Evolutionary conservation across 2,797 vertebrate species (phyloP).

Genomic region (Neosilurus mollespiculum): DNA sequence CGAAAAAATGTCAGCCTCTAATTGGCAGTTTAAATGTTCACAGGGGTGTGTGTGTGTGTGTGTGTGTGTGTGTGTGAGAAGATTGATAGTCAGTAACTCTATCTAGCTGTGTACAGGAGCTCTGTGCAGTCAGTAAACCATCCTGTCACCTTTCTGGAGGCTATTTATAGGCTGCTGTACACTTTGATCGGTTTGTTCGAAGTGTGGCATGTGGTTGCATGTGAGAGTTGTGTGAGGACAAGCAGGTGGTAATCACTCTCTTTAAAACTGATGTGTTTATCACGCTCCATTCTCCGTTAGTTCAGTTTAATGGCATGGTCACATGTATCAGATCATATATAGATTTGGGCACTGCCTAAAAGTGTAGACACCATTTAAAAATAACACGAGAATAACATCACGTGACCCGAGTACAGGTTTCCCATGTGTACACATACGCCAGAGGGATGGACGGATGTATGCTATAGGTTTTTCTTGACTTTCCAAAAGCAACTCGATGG

Average conservation of each 20-base stretch:
- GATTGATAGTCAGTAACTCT: not conserved
- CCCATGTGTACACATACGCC: too few species aligned
- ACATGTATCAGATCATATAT: not conserved
- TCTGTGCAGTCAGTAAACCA: not conserved
- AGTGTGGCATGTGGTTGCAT: not conserved
- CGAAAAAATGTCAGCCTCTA: too few species aligned
- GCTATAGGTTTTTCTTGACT: too few species aligned
- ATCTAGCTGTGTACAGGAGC: not conserved
- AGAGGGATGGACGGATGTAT: too few species aligned
- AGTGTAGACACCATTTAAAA: too few species aligned
- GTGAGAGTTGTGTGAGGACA: not conserved
- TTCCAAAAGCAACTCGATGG: too few species aligned
- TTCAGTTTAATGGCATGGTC: not conserved
- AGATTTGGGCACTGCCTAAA: too few species aligned
- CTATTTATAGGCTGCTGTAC: not conserved
- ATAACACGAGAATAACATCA: too few species aligned
- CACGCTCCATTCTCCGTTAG: not conserved
- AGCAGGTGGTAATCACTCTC: conserved; percentile 5
- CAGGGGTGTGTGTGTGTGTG: not conserved
- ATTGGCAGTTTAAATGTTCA: not conserved
- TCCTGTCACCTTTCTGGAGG: not conserved
- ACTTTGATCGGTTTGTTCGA: conserved; percentile 18
- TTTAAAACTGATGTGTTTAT: conserved; percentile 17
- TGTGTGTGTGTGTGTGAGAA: not conserved
- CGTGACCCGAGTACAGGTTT: too few species aligned